phyloP scores from a whole-genome alignment of 2,113 vertebrate species.

The Tricholaema leucomelas region DNA sequence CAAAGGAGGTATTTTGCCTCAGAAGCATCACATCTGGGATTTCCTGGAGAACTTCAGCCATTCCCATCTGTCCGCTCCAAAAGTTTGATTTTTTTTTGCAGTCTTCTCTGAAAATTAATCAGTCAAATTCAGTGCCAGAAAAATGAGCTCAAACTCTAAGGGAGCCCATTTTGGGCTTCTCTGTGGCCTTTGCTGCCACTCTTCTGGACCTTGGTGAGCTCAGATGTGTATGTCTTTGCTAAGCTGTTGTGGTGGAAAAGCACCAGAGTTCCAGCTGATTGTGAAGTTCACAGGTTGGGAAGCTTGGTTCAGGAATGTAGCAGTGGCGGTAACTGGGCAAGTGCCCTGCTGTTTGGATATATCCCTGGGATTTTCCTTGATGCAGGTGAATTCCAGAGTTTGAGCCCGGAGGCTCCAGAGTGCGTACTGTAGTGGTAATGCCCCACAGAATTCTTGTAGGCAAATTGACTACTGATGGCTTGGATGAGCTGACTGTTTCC shows the following conservation, averaged over 20 bases:
- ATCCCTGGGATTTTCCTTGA: no score
- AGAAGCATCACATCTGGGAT: not conserved
- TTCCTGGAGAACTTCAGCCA: not conserved
- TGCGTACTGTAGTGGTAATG: not conserved
- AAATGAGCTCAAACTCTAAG: not conserved
- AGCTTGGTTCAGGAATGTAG: not conserved
- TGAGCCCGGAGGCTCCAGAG: not conserved
- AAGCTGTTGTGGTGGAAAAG: not conserved
- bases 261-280: not conserved
- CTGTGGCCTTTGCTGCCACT: not conserved
- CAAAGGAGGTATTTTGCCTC: not conserved
- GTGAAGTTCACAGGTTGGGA: not conserved
- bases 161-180: not conserved
- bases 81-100: not conserved
- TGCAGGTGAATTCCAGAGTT: not conserved
- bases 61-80: not conserved
- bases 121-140: not conserved
- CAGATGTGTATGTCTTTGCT: not conserved
- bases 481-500: no score
- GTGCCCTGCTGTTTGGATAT: not conserved
- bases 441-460: no score
- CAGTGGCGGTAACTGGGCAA: not conserved
- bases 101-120: not conserved
- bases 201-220: accelerated
- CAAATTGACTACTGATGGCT: no score